phyloP scores from a whole-genome alignment of 2,113 vertebrate species.

The Sinocyclocheilus maitianheensis region DNA sequence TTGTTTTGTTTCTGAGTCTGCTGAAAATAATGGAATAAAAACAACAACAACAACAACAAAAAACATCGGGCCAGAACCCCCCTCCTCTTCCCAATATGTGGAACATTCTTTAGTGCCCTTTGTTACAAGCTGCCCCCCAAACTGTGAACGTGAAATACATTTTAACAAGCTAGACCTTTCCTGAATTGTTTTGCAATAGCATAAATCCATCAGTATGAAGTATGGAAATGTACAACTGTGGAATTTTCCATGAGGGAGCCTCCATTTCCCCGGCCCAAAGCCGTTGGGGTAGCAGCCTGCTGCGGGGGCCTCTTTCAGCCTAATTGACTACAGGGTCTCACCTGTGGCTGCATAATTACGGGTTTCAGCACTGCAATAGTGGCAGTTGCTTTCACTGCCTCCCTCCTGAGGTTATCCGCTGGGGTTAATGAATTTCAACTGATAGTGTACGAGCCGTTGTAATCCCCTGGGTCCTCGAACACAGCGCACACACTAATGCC shows the following conservation, averaged over 20 bases:
- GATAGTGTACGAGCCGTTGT: slow-evolving; percentile 74
- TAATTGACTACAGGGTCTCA: slow-evolving; percentile 39
- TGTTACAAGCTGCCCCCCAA: background rate
- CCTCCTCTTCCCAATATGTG: background rate
- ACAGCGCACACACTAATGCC: slow-evolving; percentile 36
- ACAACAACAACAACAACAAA: background rate
- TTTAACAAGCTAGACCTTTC: slow-evolving; percentile 17
- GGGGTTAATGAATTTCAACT: slow-evolving; percentile 88
- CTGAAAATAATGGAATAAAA: background rate
- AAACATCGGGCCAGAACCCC: background rate
- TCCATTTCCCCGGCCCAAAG: slow-evolving; percentile 6
- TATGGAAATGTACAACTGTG: background rate
- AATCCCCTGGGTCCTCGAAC: slow-evolving; percentile 46
- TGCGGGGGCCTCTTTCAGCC: slow-evolving; percentile 25
- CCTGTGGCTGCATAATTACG: slow-evolving; percentile 73
- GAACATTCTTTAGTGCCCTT: background rate
- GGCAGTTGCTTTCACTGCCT: slow-evolving; percentile 80
- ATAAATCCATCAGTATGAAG: slow-evolving; percentile 6
- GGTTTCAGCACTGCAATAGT: slow-evolving; percentile 67
- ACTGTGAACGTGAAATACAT: background rate
- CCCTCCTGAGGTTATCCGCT: slow-evolving; percentile 78
- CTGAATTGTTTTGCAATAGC: background rate
- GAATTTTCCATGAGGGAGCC: slow-evolving; percentile 29
- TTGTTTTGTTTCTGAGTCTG: background rate
- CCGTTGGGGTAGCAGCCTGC: slow-evolving; percentile 1